Conservation (phyloP, 2,797 vertebrate species). For the Sebastolobus alascanus region DNA sequence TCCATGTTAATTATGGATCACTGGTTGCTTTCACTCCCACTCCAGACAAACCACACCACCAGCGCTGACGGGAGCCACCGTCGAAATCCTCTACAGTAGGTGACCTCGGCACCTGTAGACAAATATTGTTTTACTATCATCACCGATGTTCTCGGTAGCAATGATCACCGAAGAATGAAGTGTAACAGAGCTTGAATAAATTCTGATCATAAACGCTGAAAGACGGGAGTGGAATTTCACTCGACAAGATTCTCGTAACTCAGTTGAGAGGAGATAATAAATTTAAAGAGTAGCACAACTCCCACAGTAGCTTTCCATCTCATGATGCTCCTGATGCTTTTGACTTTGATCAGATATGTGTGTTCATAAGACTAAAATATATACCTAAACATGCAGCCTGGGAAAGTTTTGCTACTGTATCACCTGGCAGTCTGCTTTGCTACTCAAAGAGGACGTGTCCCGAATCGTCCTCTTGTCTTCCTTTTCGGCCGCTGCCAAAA, state of each 20-base stretch:
- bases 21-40: slow-evolving; percentile 78
- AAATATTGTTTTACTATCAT: slow-evolving; percentile 50
- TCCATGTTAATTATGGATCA: slow-evolving; percentile 82
- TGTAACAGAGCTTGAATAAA: slow-evolving; percentile 27
- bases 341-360: slow-evolving; percentile 56
- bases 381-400: slow-evolving; percentile 58
- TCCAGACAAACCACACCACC: slow-evolving; percentile 76
- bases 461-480: slow-evolving; percentile 58
- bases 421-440: slow-evolving; percentile 70
- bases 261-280: slow-evolving; percentile 60
- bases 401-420: slow-evolving; percentile 66
- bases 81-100: slow-evolving; percentile 56
- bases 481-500: slow-evolving; percentile 55
- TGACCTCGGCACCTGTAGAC: slow-evolving; percentile 74
- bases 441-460: slow-evolving; percentile 59
- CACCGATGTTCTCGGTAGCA: slow-evolving; percentile 29
- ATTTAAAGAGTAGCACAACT: slow-evolving; percentile 59
- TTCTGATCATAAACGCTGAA: slow-evolving; percentile 37
- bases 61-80: slow-evolving; percentile 59
- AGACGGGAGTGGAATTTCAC: slow-evolving; percentile 53
- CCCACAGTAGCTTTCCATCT: slow-evolving; percentile 67
- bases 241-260: slow-evolving; percentile 54
- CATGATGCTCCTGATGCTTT: slow-evolving; percentile 53
- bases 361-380: slow-evolving; percentile 46
- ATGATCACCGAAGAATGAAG: slow-evolving; percentile 33